Conservation (phyloP, 2,797 vertebrate species). For the Masticophis lateralis region DNA sequence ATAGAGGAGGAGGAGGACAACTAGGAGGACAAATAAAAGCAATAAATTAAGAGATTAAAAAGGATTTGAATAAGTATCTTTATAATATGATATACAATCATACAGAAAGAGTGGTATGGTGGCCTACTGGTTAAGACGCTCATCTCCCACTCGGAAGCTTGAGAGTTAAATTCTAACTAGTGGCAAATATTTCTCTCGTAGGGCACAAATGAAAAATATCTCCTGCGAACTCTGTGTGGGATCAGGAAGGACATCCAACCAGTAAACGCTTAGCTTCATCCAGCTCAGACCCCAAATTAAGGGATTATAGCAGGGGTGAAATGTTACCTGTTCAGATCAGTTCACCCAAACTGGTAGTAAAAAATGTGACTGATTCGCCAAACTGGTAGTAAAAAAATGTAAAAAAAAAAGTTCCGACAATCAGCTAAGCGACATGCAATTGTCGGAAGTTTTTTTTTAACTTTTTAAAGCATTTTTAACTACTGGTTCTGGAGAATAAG, state of each 20-base stretch:
- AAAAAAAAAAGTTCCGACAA: too few relatives aligned
- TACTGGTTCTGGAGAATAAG: too few relatives aligned
- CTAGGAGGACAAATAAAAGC: fast-evolving
- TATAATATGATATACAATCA: neutral
- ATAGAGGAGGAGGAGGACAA: neutral
- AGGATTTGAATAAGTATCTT: neutral
- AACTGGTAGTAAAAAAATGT: too few relatives aligned
- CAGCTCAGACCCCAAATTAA: neutral
- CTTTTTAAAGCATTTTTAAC: too few relatives aligned
- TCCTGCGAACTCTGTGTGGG: neutral
- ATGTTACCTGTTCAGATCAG: too few relatives aligned
- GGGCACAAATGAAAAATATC: neutral
- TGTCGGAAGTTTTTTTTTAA: too few relatives aligned
- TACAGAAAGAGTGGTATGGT: neutral
- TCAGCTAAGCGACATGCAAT: too few relatives aligned
- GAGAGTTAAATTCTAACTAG: neutral
- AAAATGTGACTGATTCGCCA: too few relatives aligned
- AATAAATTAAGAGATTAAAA: neutral
- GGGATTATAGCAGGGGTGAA: neutral
- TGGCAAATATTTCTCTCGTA: neutral
- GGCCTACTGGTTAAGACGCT: neutral
- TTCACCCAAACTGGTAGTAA: too few relatives aligned
- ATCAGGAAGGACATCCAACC: neutral
- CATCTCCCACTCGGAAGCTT: neutral
- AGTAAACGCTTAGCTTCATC: neutral